Base-by-base conservation (phyloP, 2,113 vertebrate genomes). In the Zootoca vivipara region DNA sequence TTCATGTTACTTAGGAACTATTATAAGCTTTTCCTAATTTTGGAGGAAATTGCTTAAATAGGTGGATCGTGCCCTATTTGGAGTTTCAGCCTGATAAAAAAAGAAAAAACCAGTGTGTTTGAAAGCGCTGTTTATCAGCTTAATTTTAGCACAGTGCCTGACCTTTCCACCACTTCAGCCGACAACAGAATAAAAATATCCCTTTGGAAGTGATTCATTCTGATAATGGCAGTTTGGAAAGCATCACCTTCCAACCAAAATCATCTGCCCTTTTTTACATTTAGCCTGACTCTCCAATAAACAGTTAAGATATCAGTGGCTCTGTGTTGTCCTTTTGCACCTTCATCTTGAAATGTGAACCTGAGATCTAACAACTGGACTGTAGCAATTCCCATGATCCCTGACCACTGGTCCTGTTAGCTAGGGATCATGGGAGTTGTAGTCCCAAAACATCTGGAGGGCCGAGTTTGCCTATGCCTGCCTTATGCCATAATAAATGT, bases 251-350 rank as follows among this genome's bases (percentile, higher is more conserved):
- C 80, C 91, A 70, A 85, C 89, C 86, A 20, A 46, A 91, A 89
- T 86, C 40, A 65, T 82, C 92, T 92, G 20, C 77, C 56, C 82
- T 52, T 52, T 42, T 42, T 52, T 12, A 52, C 52, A 84, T 89
- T 93, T 89, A 89, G 69, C 70, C 85, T 89, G 1, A n/a, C n/a
- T 92, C 16, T 90, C 91, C 80, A 92, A 6, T 92, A 78, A 92
- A 90, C 82, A 94, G 80, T 58, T 80, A 92, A 56, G 64, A 92
- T 64, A 74, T 86, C 82, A 78, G 40, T 72, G 52, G 89, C 72
- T 0, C 0, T 18, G 40, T 42, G 87, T 85, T 35, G 3, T 58
- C 72, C 91, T 30, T 89, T 87, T 81, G 16, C 87, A 7, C 90
- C 82, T 93, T 24, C 9, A 87, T 87, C 78, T 42, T 90, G 69